These are phyloP conservation scores for Galemys pyrenaicus DNA, from an alignment of 2,113 vertebrate genomes.

Conservation along the genomic window DNA sequence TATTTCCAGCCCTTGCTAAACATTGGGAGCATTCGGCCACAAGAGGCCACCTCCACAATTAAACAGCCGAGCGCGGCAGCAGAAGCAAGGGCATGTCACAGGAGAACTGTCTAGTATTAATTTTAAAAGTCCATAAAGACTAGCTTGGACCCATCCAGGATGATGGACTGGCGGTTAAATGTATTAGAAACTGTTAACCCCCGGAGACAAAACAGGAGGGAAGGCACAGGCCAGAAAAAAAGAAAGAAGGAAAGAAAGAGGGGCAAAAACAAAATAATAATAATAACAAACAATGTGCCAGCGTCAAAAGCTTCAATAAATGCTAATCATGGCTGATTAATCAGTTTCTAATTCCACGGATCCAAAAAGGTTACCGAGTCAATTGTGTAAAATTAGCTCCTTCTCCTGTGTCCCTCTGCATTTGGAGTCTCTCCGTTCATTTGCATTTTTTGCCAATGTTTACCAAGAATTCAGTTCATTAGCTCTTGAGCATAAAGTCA, in stretches of 20 bases:
- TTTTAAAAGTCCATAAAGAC: slow-evolving; percentile 91
- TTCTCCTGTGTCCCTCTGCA: slow-evolving; percentile 86
- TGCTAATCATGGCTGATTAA: slow-evolving; percentile 93
- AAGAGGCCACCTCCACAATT: slow-evolving; percentile 92
- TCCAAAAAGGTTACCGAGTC: slow-evolving; percentile 92
- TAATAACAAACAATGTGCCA: slow-evolving; percentile 62
- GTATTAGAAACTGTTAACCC: slow-evolving; percentile 87
- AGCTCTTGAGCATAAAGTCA: slow-evolving; percentile 86
- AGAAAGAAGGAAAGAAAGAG: neutral
- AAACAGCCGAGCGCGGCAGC: slow-evolving; percentile 86
- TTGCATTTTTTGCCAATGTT: slow-evolving; percentile 87
- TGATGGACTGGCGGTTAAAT: slow-evolving; percentile 91
- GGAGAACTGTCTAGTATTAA: slow-evolving; percentile 88
- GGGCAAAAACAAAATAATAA: neutral
- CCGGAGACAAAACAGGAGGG: slow-evolving; percentile 66
- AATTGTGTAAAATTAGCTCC: slow-evolving; percentile 91
- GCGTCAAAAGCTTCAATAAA: slow-evolving; percentile 86
- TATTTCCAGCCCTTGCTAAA: slow-evolving; percentile 97
- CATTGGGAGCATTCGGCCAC: slow-evolving; percentile 92
- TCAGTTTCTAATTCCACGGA: slow-evolving; percentile 91
- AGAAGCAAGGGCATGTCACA: slow-evolving; percentile 86
- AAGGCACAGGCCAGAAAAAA: neutral
- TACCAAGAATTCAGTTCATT: slow-evolving; percentile 87
- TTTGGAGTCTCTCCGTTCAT: slow-evolving; percentile 85
- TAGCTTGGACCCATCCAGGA: slow-evolving; percentile 91